Conservation (phyloP, 2,888 invertebrate species). For the Hartigia nigra region DNA sequence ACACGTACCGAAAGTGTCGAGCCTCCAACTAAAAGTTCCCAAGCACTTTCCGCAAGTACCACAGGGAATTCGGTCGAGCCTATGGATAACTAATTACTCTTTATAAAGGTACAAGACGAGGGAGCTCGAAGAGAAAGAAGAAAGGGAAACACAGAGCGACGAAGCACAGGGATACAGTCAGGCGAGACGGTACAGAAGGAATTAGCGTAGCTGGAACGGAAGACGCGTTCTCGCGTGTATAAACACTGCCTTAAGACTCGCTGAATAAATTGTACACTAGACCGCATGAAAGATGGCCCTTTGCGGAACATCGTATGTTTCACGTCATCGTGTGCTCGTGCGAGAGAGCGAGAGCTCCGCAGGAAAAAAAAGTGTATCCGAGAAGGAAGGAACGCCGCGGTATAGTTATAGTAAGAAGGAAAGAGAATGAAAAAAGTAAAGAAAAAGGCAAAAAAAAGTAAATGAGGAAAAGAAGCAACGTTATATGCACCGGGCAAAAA, state of each 20-base stretch:
- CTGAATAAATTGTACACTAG: constrained; percentile 1
- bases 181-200: neutral
- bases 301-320: constrained; percentile 2
- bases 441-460: neutral
- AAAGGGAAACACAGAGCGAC: neutral
- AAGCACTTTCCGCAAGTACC: neutral
- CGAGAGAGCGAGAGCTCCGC: neutral
- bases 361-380: neutral
- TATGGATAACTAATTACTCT: neutral
- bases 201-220: neutral
- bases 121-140: constrained; percentile 20
- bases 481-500: neutral
- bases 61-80: neutral
- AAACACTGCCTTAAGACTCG: neutral
- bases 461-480: neutral
- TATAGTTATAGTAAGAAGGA: neutral
- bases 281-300: constrained; percentile 2
- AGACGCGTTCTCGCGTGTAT: neutral
- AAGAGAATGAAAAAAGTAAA: neutral
- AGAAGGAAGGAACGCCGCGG: neutral
- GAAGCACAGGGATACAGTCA: neutral
- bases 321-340: neutral
- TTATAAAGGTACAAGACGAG: neutral
- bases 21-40: neutral
- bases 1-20: neutral